Evolutionary conservation across 2,113 vertebrate species (phyloP).

Genomic region (Coturnix japonica): DNA sequence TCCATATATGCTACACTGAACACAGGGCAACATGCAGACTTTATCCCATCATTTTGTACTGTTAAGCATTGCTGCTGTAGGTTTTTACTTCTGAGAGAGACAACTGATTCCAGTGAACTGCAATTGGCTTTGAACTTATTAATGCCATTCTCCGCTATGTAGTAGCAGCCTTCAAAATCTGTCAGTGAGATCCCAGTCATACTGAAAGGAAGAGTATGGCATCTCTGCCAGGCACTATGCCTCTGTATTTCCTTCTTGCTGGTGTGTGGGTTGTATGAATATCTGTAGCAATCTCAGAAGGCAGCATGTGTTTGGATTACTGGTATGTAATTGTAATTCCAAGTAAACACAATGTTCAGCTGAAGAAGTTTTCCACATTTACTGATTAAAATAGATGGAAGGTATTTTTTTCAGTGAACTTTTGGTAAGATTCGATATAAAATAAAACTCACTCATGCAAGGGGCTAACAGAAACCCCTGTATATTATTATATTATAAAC

Average conservation of each 20-base stretch:
- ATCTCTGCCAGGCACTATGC: rapidly evolving
- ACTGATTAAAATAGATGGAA: not conserved
- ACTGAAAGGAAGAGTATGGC: not conserved
- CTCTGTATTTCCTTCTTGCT: not conserved
- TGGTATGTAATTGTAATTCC: not conserved
- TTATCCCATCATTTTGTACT: not conserved
- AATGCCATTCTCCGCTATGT: not conserved
- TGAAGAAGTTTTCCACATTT: not conserved
- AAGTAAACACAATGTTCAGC: not conserved
- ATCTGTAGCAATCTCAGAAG: not conserved
- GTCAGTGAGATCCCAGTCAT: not conserved
- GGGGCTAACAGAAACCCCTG: not conserved
- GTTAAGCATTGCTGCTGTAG: not conserved
- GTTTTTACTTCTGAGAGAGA: not conserved
- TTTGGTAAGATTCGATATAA: not conserved
- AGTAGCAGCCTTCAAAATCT: not conserved
- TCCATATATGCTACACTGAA: not conserved
- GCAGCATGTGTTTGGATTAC: not conserved
- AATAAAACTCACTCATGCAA: not conserved
- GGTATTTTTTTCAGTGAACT: not conserved
- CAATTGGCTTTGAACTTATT: not conserved
- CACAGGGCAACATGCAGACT: not conserved
- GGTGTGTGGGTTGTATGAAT: not conserved
- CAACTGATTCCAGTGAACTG: not conserved
- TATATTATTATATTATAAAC: not conserved